Evolutionary conservation across 2,888 invertebrate genomes (phyloP), one percentile per base, ranked within the genome.

Genomic region (Euclidia mi): DNA sequence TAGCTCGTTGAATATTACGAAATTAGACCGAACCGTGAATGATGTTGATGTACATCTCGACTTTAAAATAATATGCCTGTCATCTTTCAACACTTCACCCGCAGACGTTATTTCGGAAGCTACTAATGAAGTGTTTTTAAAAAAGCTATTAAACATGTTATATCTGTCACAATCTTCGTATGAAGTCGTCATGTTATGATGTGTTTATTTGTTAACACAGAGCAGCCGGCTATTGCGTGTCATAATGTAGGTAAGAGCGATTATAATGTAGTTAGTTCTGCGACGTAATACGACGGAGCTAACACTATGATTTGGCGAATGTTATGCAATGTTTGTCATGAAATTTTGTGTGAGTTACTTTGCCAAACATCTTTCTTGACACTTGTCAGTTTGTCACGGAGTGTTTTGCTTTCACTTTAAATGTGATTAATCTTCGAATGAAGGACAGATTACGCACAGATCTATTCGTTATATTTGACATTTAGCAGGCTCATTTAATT

Each of bases 211-310:
- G 10, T 25, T 11, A 11, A 20, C n/a, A 34, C 4, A n/a, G n/a
- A n/a, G n/a, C n/a, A 47, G 1, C 15, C 48, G 10, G 38, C 40
- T 65, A n/a, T 55, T 56, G 49, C 46, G 17, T 50, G 41, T 11
- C 41, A 20, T 57, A 50, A 57, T 56, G 56, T 66, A 42, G 43
- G 38, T 48, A 56, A 53, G 7, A 60, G 45, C 51, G 28, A 57
- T 70, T 66, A 66, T 63, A 74, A 55, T 51, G 57, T 20, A 56
- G 55, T 73, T 71, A 59, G 44, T 31, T 48, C 29, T 28, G 51
- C 31, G 31, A 58, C 70, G 66, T 62, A 69, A 59, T 28, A 57
- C 15, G 2, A 40, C 6, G 28, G n/a, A 10, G 40, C 35, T 11
- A 43, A 40, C 38, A 53, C 56, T 57, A 58, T 56, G 17, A 57